Percentiles rank a stretch among this genome's conserved stretches.
phyloP scores from a whole-genome alignment of 2,797 vertebrate genomes.

The Sebastiscus albofasciatus region DNA sequence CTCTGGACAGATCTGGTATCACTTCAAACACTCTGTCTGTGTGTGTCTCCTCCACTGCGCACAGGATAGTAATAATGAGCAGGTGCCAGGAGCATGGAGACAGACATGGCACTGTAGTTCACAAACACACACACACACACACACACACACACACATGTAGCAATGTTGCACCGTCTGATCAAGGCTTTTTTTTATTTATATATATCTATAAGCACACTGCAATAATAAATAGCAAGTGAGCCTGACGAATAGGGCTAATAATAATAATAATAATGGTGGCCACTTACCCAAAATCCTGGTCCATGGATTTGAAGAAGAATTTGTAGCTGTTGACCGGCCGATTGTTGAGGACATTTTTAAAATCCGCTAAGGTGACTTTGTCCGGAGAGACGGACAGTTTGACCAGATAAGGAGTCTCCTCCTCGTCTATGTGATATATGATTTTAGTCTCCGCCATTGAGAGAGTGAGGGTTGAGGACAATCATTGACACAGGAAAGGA shows the following conservation, averaged over 20 bases:
- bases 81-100: constrained; percentile 75
- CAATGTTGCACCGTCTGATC: constrained; percentile 17
- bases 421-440: constrained; percentile 98
- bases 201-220: not conserved
- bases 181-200: not conserved
- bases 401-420: constrained; percentile 98
- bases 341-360: constrained; percentile 98
- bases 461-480: constrained; percentile 79
- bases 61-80: constrained; percentile 70
- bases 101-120: constrained; percentile 48
- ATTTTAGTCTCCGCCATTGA: constrained; percentile 99
- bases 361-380: constrained; percentile 96
- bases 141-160: not conserved
- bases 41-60: constrained; percentile 56
- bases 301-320: constrained; percentile 99
- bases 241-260: constrained; percentile 16
- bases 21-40: constrained; percentile 64
- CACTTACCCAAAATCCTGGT: constrained; percentile 98
- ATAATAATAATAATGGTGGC: constrained; percentile 37
- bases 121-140: constrained; percentile 32
- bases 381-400: constrained; percentile 94
- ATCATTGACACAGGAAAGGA: constrained; percentile 83
- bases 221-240: constrained; percentile 4
- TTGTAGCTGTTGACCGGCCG: constrained; percentile 95
- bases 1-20: constrained; percentile 69